These are phyloP conservation scores for Abramis brama DNA, from an alignment of 2,113 vertebrate genomes.

Conservation along the genomic window DNA sequence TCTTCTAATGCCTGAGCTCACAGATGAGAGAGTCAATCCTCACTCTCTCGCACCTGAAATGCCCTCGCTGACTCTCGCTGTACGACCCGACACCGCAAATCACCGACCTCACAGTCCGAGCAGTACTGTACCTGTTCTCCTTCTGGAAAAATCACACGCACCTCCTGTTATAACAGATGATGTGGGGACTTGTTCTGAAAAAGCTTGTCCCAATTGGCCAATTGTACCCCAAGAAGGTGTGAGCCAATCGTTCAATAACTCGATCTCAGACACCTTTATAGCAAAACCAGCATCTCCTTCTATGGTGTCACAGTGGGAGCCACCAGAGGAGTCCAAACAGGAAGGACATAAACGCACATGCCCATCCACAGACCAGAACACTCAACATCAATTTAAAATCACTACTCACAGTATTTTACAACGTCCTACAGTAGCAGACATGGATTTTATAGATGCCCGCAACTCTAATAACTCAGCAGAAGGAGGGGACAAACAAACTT, in stretches of 20 bases:
- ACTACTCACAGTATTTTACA: slow-evolving; percentile 6
- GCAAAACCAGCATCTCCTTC: neutral
- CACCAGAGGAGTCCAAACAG: neutral
- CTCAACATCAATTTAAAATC: slow-evolving; percentile 19
- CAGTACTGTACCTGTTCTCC: slow-evolving; percentile 64
- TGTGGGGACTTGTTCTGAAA: neutral
- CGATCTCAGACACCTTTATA: neutral
- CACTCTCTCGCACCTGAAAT: slow-evolving; percentile 76
- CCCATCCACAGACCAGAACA: neutral
- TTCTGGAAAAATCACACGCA: slow-evolving; percentile 63
- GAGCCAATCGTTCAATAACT: neutral
- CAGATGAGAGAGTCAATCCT: slow-evolving; percentile 62
- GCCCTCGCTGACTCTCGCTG: slow-evolving; percentile 76
- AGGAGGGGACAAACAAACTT: neutral
- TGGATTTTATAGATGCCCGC: neutral
- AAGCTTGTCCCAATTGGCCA: slow-evolving; percentile 3
- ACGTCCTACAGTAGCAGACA: neutral
- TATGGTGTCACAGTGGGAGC: slow-evolving; percentile 2
- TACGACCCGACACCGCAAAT: slow-evolving; percentile 40
- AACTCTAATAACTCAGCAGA: neutral
- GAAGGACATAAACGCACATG: slow-evolving; percentile 17
- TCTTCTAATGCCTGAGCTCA: slow-evolving; percentile 70
- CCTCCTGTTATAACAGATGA: slow-evolving; percentile 28
- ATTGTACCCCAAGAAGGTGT: neutral
- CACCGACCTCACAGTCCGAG: slow-evolving; percentile 46